Evolutionary conservation across 2,797 vertebrate genomes (phyloP), one percentile per base, ranked within the genome.

Genomic region (Podargus strigoides): DNA sequence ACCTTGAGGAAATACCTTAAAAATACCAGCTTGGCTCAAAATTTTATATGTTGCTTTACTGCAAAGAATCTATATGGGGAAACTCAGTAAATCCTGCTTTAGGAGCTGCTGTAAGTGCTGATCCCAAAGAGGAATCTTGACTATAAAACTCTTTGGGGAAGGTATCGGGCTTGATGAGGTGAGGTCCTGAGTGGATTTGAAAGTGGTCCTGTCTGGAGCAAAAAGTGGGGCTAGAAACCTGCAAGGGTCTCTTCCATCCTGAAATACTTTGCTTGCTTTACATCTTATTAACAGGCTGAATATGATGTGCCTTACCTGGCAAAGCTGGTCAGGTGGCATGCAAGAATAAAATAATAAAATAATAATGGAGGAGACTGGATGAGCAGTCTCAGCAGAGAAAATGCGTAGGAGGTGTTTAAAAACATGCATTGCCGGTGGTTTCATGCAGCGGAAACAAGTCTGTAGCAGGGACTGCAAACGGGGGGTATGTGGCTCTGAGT

Each of bases 331-430:
- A 91, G 93, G 86, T 95, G 84, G 81, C 75, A 85, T n/a, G 34
- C 5, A 11, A 60, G 36, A 32, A 16, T 30, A 60, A 47, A 21
- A 52, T 15, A 10, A 44, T 30, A 44, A 11, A 77, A 12, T 18
- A 52, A 59, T 17, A 10, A 46, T 86, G 85, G 81, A 92, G 79
- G 70, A 80, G 81, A 42, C 44, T 70, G 89, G 90, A 64, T 93
- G 96, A 96, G 94, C 95, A 96, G 93, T 95, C 95, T 96, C 41
- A 0, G 87, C 93, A 85, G 91, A 80, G 93, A 91, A 56, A 72
- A 93, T 0, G 79, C 39, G 94, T 95, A 74, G 94, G 96, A 94
- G 93, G 91, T 94, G 94, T 96, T 96, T 95, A 85, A 94, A 93
- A 94, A 94, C 95, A 96, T 39, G 64, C 58, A 12, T 13, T 91